Conservation (phyloP, 2,888 invertebrate genomes). For the Andrena fulva region DNA sequence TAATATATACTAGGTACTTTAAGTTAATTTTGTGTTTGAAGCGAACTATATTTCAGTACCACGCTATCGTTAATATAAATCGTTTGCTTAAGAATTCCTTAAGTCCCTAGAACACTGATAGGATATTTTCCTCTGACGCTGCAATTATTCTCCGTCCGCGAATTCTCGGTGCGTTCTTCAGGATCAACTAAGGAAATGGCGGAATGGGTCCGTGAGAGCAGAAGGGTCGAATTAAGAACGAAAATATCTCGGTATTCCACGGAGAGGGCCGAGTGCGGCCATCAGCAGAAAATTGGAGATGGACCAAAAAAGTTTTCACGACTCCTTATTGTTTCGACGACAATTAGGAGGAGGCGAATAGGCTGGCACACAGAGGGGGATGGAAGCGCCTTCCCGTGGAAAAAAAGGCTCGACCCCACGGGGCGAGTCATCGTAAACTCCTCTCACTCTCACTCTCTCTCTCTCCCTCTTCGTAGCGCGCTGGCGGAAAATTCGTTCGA, state of each 20-base stretch:
- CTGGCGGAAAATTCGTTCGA: conserved; percentile 82
- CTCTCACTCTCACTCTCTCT: conserved; percentile 67
- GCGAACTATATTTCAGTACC: too few relatives aligned
- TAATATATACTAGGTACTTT: too few relatives aligned
- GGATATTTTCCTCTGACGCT: neutral
- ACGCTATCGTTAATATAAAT: neutral
- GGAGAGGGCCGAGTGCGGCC: conserved; percentile 16
- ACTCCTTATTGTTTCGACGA: conserved; percentile 69
- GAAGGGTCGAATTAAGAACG: conserved; percentile 29
- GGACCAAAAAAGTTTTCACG: conserved; percentile 60
- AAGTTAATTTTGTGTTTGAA: too few relatives aligned
- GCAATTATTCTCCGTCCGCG: conserved; percentile 28
- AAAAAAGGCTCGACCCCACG: conserved; percentile 3
- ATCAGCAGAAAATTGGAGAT: conserved; percentile 57
- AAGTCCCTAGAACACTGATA: neutral
- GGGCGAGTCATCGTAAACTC: conserved; percentile 67
- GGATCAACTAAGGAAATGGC: neutral
- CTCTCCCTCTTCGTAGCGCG: conserved; percentile 61
- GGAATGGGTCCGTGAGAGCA: neutral
- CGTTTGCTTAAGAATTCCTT: conserved; percentile 14
- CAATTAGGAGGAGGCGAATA: conserved; percentile 57
- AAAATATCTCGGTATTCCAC: conserved; percentile 27
- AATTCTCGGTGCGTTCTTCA: neutral
- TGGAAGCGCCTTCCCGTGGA: neutral
- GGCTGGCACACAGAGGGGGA: neutral